Evolutionary conservation across 2,113 vertebrate species (phyloP).

Genomic region (Illadopsis cleaveri): DNA sequence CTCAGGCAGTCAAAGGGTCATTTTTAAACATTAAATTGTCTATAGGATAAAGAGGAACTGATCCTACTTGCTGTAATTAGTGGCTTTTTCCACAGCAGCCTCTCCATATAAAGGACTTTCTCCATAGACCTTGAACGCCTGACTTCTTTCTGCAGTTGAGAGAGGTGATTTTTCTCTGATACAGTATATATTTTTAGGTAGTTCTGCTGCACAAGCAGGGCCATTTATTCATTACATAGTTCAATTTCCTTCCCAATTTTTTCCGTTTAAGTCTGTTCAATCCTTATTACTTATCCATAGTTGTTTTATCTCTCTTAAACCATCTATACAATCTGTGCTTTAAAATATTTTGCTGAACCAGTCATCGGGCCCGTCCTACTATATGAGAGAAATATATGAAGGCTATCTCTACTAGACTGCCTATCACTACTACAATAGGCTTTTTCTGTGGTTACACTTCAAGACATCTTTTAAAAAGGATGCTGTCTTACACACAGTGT

Average conservation of each 20-base stretch:
- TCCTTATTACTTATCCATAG: neutral
- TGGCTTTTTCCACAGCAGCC: neutral
- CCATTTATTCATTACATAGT: neutral
- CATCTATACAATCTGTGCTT: neutral
- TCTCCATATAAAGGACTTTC: neutral
- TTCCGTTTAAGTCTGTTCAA: neutral
- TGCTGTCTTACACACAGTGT: neutral
- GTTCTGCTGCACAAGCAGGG: neutral
- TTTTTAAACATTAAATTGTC: conserved; percentile 40
- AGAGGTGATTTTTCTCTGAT: neutral
- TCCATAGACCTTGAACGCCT: neutral
- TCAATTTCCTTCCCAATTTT: neutral
- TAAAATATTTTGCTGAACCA: neutral
- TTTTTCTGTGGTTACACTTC: neutral
- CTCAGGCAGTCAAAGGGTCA: neutral
- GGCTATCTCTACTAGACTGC: neutral
- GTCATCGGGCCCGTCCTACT: neutral
- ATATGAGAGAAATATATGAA: neutral
- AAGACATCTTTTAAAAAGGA: neutral
- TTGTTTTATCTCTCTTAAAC: neutral
- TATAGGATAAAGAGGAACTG: conserved; percentile 26
- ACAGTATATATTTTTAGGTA: neutral
- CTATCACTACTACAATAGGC: neutral
- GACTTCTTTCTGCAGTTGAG: neutral
- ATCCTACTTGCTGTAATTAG: conserved; percentile 20